Evolutionary conservation across 2,888 invertebrate genomes (phyloP).

Genomic region (Epinotia brunnichana): DNA sequence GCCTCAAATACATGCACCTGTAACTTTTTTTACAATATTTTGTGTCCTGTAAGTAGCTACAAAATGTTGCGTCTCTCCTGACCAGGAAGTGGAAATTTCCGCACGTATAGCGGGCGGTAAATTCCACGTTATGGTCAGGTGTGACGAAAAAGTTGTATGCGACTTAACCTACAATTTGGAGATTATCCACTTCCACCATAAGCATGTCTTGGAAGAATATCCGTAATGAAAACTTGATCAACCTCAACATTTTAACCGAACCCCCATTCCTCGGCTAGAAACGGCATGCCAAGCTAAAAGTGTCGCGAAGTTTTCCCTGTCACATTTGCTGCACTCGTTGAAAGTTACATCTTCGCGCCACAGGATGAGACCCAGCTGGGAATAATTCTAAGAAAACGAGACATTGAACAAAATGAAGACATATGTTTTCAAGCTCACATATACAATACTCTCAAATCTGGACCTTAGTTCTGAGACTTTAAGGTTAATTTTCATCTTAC

Average conservation of each 20-base stretch:
- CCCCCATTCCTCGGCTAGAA: neutral
- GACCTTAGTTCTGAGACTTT: neutral
- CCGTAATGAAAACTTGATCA: neutral
- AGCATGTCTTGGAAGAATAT: neutral
- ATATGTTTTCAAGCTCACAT: neutral
- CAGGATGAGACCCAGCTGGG: slow-evolving; percentile 3
- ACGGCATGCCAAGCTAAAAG: slow-evolving; percentile 16
- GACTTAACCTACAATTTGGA: too few species aligned
- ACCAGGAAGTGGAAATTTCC: too few species aligned
- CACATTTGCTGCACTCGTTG: slow-evolving; percentile 20
- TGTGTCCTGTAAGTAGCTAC: too few species aligned
- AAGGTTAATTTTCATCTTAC: neutral
- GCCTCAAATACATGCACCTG: too few species aligned
- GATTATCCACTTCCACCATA: neutral
- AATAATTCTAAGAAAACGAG: slow-evolving; percentile 38
- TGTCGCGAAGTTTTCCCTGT: slow-evolving; percentile 21
- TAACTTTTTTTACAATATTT: too few species aligned
- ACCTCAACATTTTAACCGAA: neutral
- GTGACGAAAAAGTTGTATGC: too few species aligned
- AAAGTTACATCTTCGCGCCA: slow-evolving; percentile 15
- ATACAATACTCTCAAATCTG: neutral
- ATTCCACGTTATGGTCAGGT: too few species aligned
- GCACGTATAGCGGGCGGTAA: too few species aligned
- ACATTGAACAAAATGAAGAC: slow-evolving; percentile 52
- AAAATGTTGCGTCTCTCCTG: too few species aligned